Base-by-base conservation (phyloP, 2,113 vertebrate genomes). In the Menidia beryllina region DNA sequence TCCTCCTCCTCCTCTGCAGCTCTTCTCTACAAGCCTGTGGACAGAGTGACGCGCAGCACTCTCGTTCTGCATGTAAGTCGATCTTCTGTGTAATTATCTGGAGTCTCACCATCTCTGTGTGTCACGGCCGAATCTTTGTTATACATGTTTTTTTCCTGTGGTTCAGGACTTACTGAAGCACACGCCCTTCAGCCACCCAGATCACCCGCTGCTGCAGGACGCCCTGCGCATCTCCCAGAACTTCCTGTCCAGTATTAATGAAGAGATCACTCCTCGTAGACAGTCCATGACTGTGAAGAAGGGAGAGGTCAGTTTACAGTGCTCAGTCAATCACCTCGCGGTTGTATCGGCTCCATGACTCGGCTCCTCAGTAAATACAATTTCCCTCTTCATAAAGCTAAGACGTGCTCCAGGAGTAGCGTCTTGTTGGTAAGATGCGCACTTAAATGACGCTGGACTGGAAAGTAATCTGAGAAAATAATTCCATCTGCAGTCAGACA, bases 21-120 rank as follows among this genome's bases (percentile, higher is more conserved):
- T 81, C 92, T 99, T 20, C 91, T 99, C n/a, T 98, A 99, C 90
- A 99, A 99, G 89, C 98, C 98, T 0, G 96, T 99, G 90, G 98
- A 98, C 91, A 91, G 96, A 73, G 98, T 99, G 84, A 99, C 97
- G 0, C 95, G 98, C 83, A 99, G 97, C 93, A 99, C 97, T 0
- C 94, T 99, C 2, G 98, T 99, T 69, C 90, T 99, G 39, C 97
- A 99, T 19, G 98, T 99, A 86, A 97, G 97, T 96, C 54, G 2
- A 2, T 39, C n/a, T 3, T 36, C 2, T 20, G 1, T 8, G 11
- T 25, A 20, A 24, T 9, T 48, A 57, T 61, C 24, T 14, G 17
- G 4, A 38, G 25, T n/a, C 45, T 19, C 39, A 9, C 24, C 30
- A 23, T 23, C 8, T 25, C 12, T 45, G 15, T 19, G 13, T 10